Evolutionary conservation across 92 coral and sea anemone genomes (phyloP), one percentile per base, ranked within the genome.

Genomic region (Epizoanthus illoricatus): DNA sequence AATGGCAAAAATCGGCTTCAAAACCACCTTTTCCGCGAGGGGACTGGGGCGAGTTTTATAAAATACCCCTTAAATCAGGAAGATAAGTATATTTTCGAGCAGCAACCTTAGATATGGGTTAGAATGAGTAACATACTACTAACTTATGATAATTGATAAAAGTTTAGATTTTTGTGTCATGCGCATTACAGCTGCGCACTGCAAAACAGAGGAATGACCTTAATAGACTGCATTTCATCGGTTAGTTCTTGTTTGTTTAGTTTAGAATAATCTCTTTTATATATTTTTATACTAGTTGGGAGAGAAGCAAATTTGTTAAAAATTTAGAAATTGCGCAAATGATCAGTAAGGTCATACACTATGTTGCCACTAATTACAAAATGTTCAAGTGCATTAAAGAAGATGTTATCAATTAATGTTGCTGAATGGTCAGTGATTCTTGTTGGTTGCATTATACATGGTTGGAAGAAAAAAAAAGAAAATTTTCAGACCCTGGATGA

Each of bases 331-430:
- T 87, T 87, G 19, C 89, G 93, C 39, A 87, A 28, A 28, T 28
- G 36, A 28, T 28, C 36, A 28, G 36, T 28, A 28, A 28, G 36
- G 36, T 28, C 36, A 84, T 71, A 80, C n/a, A 87, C 24, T 66
- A 90, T 40, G 81, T 90, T 87, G 65, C 89, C 91, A 90, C 94
- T 90, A 20, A 87, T 86, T 5, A 81, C 74, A 80, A 81, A 79
- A 62, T 84, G 82, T 7, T 43, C 84, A 0, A 88, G 45, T 5
- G 92, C 85, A 62, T 89, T 85, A 39, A 89, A 81, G 76, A 87
- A 90, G 66, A 90, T 87, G 59, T 90, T 87, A 81, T 90, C 94
- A 36, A 87, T 90, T 65, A 71, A 60, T 59, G n/a, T 11, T 11
- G 41, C 41, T 69, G 19, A 28, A 28, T 28, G 36, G 2, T 28